These are phyloP conservation scores for Stenichneumon culpator DNA, from an alignment of 2,888 invertebrate species.

Conservation along the genomic window DNA sequence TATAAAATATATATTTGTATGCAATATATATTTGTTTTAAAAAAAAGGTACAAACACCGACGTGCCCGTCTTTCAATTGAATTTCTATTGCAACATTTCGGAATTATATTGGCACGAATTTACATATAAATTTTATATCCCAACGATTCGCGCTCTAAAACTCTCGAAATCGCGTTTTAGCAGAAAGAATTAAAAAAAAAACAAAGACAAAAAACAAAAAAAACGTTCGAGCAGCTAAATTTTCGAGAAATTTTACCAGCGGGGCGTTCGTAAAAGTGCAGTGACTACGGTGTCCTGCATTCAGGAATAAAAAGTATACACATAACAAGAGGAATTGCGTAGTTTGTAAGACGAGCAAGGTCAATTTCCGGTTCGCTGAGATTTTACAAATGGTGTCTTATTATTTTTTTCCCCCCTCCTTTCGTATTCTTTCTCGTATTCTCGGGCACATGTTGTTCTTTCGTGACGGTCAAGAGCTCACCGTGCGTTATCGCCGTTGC, in stretches of 20 bases:
- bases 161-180: background rate
- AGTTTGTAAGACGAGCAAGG: constrained; percentile 55
- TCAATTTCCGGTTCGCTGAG: constrained; percentile 50
- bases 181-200: background rate
- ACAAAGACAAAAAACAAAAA: no score
- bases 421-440: background rate
- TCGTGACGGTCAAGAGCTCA: constrained; percentile 43
- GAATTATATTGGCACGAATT: constrained; percentile 43
- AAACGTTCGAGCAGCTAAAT: no score
- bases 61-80: constrained; percentile 48
- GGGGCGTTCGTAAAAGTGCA: background rate
- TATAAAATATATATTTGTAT: no score
- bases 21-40: no score
- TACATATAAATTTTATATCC: background rate
- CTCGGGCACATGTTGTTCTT: background rate
- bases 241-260: background rate
- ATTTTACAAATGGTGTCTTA: constrained; percentile 33
- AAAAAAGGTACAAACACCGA: constrained; percentile 22
- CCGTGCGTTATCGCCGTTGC: constrained; percentile 16
- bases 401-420: background rate
- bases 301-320: background rate
- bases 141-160: background rate
- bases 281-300: background rate
- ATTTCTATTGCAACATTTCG: constrained; percentile 48
- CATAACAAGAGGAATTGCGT: constrained; percentile 43